Percentiles rank a stretch among this genome's conserved stretches.
phyloP scores from a whole-genome alignment of 2,113 vertebrate genomes.

The Petrocephalus microphthalmus region DNA sequence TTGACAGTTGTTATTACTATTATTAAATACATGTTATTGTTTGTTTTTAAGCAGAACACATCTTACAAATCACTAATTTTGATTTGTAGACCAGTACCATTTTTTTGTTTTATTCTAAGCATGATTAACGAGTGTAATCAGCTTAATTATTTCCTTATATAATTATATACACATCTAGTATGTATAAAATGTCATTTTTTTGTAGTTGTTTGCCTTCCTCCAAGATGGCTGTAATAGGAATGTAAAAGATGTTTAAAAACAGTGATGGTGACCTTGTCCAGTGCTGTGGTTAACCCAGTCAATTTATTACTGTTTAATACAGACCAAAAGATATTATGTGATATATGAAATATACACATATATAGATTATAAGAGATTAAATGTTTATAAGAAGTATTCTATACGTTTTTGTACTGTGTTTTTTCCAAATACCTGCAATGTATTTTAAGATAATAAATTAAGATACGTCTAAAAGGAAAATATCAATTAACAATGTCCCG shows the following conservation, averaged over 20 bases:
- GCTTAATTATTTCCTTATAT: conserved; percentile 26
- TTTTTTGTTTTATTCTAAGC: conserved; percentile 38
- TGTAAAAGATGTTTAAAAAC: conserved; percentile 13
- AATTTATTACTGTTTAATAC: conserved; percentile 62
- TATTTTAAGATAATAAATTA: conserved; percentile 8
- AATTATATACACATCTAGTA: conserved; percentile 37
- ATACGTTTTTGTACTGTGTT: conserved; percentile 13
- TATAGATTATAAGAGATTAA: conserved; percentile 3
- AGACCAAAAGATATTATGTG: conserved; percentile 70
- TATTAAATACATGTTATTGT: conserved; percentile 46
- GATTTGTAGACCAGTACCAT: conserved; percentile 31
- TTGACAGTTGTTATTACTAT: conserved; percentile 37
- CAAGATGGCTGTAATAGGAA: conserved; percentile 20
- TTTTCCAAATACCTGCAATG: conserved; percentile 6
- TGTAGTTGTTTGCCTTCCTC: conserved; percentile 8
- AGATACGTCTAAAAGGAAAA: neutral
- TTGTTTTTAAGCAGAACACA: conserved; percentile 37
- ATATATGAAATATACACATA: conserved; percentile 35
- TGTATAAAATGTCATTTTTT: conserved; percentile 11
- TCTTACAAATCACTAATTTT: conserved; percentile 25
- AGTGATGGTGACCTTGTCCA: conserved; percentile 2
- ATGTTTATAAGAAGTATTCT: conserved; percentile 11
- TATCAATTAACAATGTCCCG: neutral
- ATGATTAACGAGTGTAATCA: conserved; percentile 44
- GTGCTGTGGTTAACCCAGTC: conserved; percentile 24